A percentile compares a stretch with the other conserved stretches of the same genome.
Conservation (phyloP, 2,113 vertebrate species). For the Dicentrarchus labrax region DNA sequence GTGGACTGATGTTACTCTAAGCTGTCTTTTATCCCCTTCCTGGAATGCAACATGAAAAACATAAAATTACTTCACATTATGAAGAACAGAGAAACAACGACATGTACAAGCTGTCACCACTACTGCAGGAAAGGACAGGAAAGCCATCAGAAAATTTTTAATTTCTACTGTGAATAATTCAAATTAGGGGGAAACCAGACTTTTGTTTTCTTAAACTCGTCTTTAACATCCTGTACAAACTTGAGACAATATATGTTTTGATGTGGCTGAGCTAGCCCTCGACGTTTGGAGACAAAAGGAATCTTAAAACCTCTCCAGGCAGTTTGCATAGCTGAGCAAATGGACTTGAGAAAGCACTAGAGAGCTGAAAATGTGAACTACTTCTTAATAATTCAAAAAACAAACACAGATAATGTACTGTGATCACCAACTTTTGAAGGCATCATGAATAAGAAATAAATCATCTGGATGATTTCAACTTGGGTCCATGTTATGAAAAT, state of each 20-base stretch:
- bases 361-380: slow-evolving; percentile 43
- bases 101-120: neutral
- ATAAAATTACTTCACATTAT: slow-evolving; percentile 15
- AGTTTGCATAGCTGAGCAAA: slow-evolving; percentile 44
- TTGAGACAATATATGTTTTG: slow-evolving; percentile 39
- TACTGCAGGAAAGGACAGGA: neutral
- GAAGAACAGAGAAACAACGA: neutral
- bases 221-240: slow-evolving; percentile 12
- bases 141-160: neutral
- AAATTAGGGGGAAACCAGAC: neutral
- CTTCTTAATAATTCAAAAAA: slow-evolving; percentile 76
- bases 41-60: slow-evolving; percentile 78
- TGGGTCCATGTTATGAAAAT: slow-evolving; percentile 60
- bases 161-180: slow-evolving; percentile 36
- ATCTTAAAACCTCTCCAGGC: slow-evolving; percentile 22
- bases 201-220: neutral
- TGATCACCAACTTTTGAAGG: slow-evolving; percentile 71
- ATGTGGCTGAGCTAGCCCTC: slow-evolving; percentile 24
- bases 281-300: slow-evolving; percentile 29
- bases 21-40: slow-evolving; percentile 93
- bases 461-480: slow-evolving; percentile 59
- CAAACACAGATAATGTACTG: slow-evolving; percentile 71
- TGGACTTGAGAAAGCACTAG: slow-evolving; percentile 31
- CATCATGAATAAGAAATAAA: slow-evolving; percentile 74
- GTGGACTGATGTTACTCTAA: slow-evolving; percentile 91